Base-by-base conservation (phyloP, 1,140 invertebrate genomes). In the Tetramorium parvispinum region DNA sequence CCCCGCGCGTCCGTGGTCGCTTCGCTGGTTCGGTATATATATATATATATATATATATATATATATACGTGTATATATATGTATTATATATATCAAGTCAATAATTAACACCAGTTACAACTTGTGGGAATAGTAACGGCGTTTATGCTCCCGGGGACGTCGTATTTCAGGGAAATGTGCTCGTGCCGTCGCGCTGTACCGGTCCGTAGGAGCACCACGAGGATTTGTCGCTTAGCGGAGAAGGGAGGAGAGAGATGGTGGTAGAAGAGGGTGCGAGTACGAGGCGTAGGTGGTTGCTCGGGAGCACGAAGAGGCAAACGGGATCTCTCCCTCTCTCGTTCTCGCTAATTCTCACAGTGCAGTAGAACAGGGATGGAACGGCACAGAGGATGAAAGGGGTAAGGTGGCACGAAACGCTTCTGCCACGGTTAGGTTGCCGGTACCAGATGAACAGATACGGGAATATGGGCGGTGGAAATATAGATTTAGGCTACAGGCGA, bases 101-200 rank as follows among this genome's bases (percentile, higher is more conserved):
- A 95, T 95, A 95, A 95, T 95, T 95, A 95, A 95, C 94, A 94
- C 94, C 94, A 95, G 94, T 95, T 95, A 95, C 94, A 95, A 95
- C 93, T 95, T 95, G 94, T 94, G 94, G 94, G 94, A 95, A 95
- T 94, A 94, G 94, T 93, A 94, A 94, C 94, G 92, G 94, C 93
- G 91, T 94, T 94, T 94, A 94, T 94, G 94, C 94, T 94, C 94
- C 93, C 93, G 92, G 94, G 94, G 94, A 95, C 94, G 93, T 94
- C 94, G 94, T 94, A 95, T 95, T 95, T 94, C 93, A 94, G 92
- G 93, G 92, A 95, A 94, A 95, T 94, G 94, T 94, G 94, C 94
- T 93, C 93, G 92, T 94, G 89, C 92, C 92, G 90, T 91, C 87
- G 88, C 83, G 88, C 91, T 90, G 79, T 76, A 77, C 85, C 85